Base-by-base conservation (phyloP, 2,797 vertebrate species). In the Chloroceryle inda region DNA sequence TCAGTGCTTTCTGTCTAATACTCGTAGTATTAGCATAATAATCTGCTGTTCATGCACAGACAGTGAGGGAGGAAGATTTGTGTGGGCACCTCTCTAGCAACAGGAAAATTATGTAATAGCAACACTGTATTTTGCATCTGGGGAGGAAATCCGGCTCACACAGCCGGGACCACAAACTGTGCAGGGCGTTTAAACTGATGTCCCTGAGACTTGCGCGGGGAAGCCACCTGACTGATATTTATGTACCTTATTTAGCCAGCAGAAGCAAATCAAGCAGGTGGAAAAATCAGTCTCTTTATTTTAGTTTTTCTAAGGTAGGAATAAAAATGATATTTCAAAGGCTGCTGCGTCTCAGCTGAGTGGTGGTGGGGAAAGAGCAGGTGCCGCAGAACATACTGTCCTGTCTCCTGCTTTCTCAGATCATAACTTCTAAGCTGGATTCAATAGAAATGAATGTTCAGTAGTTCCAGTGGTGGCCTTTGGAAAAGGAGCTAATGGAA, bases 401-500 rank as follows among this genome's bases (percentile, higher is more conserved):
- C 96, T 94, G 90, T 91, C 96, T 95, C 78, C 58, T 0, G 0
- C 15, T 50, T 83, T 49, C 93, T 95, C 90, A 96, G 92, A 95
- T 94, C 94, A 22, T 80, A 94, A 95, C 91, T 96, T 96, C 92
- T 88, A 62, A 93, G 93, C 74, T 64, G 85, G 72, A 69, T 94
- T 91, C 82, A 69, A 92, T 74, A 89, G 94, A 94, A 96, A 96
- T 82, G 83, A 94, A 85, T 74, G 87, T 35, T 92, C 74, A 45
- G 84, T 68, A 84, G 92, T 91, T 94, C 88, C 26, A 59, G 68
- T 72, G 79, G 85, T 91, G 93, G 95, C 96, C 95, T 97, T 95
- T 94, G 91, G 92, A 96, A 96, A 92, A 0, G 21, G 90, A 96
- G 93, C 80, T 97, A 95, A 97, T 96, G 96, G 93, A 91, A 95